phyloP scores from a whole-genome alignment of 1,140 invertebrate species.

The Sinonovacula constricta region DNA sequence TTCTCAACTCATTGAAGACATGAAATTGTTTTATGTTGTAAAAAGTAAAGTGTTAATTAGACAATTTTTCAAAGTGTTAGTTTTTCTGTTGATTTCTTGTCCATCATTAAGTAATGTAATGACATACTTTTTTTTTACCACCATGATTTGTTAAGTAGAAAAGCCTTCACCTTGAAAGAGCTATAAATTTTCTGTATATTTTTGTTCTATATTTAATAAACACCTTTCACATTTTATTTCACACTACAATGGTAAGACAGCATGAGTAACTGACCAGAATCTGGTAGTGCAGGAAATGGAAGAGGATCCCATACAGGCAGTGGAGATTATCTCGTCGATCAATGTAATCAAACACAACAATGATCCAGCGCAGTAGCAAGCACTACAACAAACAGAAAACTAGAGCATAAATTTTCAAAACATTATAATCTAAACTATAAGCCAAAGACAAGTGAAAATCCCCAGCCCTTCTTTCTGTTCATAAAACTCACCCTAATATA shows the following conservation, averaged over 20 bases:
- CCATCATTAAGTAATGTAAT: too few relatives aligned
- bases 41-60: too few relatives aligned
- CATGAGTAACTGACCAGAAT: constrained; percentile 62
- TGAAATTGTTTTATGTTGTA: too few relatives aligned
- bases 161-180: neutral
- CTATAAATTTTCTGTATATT: neutral
- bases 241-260: neutral
- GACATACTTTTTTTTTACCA: too few relatives aligned
- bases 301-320: constrained; percentile 67
- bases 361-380: constrained; percentile 68
- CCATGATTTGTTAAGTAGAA: too few relatives aligned
- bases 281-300: constrained; percentile 69
- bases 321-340: constrained; percentile 69
- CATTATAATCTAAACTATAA: too few relatives aligned
- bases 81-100: too few relatives aligned
- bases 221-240: neutral
- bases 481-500: too few relatives aligned
- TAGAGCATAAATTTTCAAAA: too few relatives aligned
- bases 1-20: too few relatives aligned
- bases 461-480: neutral
- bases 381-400: too few relatives aligned
- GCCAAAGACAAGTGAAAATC: neutral
- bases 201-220: neutral
- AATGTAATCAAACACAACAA: constrained; percentile 71
- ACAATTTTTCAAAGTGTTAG: too few relatives aligned